Base-by-base conservation (phyloP, 2,888 invertebrate species). In the Andrena chrysosceles region DNA sequence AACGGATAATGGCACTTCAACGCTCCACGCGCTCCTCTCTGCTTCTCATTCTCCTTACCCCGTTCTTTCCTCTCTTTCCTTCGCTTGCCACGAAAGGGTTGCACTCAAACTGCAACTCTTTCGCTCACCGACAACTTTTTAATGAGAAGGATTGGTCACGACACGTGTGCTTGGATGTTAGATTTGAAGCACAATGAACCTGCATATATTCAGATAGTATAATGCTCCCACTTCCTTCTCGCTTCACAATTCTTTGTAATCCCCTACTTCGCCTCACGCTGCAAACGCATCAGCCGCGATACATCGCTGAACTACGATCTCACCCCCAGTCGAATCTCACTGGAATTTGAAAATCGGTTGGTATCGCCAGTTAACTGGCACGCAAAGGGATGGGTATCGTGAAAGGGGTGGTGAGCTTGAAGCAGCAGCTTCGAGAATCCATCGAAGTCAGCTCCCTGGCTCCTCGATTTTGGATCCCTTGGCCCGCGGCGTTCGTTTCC, bases 401-500 rank as follows among this genome's bases (percentile, higher is more conserved):
- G 23, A 26, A 56, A 26, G 56, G 56, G 23, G 13, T 4, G 10
- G 52, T 2, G n/a, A 52, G 52, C 52, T 20, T 20, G 20, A 20
- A n/a, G 20, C 52, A 52, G 20, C 20, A 52, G 52, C 20, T 20
- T 52, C 52, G 20, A 20, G 20, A 52, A 52, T 20, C 52, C 52
- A 52, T 52, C 35, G 23, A 16, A 23, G 10, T 20, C 26, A n/a
- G n/a, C 16, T 20, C 48, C 23, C 31, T 26, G 35, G 20, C 52
- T 59, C 42, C 59, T 26, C 73, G 77, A 80, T 77, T 84, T 80
- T 59, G 63, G 49, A 71, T 77, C 62, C 23, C 56, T 62, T 64
- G 20, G 49, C 82, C 85, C 59, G 68, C 75, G 77, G 85, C 85
- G 66, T 66, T 81, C 75, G 79, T 76, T 81, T 73, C 80, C 71